Percentiles rank a stretch among this genome's conserved stretches.
Conservation (phyloP, 2,888 invertebrate genomes). For the Rambutsinella grinnellia region DNA sequence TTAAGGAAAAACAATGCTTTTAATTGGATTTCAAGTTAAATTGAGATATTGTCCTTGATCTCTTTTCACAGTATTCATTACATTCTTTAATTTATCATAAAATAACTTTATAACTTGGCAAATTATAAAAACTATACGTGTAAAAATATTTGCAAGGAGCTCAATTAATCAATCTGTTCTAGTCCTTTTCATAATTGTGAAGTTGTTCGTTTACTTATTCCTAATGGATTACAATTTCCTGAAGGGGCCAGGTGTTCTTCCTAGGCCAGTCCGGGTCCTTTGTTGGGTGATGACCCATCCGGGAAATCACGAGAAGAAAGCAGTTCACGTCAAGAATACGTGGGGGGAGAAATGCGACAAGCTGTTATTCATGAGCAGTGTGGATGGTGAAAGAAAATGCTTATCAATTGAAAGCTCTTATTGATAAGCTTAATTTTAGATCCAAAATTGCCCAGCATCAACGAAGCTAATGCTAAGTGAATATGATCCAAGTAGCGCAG, state of each 20-base stretch:
- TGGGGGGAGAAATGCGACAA: conserved; percentile 95
- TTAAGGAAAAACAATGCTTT: too few relatives aligned
- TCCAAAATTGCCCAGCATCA: conserved; percentile 76
- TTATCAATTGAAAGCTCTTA: background rate
- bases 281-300: conserved; percentile 99
- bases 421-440: conserved; percentile 75
- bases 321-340: conserved; percentile 92
- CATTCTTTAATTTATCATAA: too few relatives aligned
- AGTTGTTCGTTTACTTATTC: too few relatives aligned
- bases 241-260: conserved; percentile 80
- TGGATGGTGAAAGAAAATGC: conserved; percentile 73
- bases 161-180: too few relatives aligned
- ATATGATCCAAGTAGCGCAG: conserved; percentile 79
- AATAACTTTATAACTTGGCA: too few relatives aligned
- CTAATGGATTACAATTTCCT: too few relatives aligned
- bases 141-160: too few relatives aligned
- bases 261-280: conserved; percentile 84
- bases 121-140: too few relatives aligned
- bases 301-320: conserved; percentile 87
- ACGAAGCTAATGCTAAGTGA: conserved; percentile 68
- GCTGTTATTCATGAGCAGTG: conserved; percentile 87
- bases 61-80: too few relatives aligned
- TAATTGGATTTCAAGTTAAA: too few relatives aligned
- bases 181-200: too few relatives aligned
- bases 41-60: too few relatives aligned